Percentiles rank a stretch among this genome's conserved stretches.
These are phyloP conservation scores for Spinus olivaceus DNA, from an alignment of 2,797 vertebrate species.

Conservation along the genomic window DNA sequence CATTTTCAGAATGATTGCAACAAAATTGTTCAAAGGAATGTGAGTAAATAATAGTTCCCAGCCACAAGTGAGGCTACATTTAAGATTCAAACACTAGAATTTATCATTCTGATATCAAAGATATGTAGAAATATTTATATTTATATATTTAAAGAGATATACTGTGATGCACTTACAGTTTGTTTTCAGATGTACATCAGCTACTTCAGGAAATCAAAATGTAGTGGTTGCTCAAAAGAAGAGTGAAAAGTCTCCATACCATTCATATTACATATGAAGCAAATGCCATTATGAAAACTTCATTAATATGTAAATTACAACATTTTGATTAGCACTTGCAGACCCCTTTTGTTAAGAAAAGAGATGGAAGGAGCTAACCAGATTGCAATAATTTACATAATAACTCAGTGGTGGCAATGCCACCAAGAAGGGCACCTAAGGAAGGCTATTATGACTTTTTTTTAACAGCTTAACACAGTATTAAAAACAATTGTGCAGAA, in stretches of 20 bases:
- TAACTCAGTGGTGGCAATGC: conserved; percentile 74
- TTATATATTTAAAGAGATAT: background rate
- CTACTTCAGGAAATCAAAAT: conserved; percentile 42
- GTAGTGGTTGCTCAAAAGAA: conserved; percentile 37
- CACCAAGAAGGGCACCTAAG: conserved; percentile 65
- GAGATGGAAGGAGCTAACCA: conserved; percentile 77
- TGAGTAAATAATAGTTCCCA: conserved; percentile 37
- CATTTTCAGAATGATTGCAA: conserved; percentile 48
- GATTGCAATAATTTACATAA: conserved; percentile 83
- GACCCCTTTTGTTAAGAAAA: conserved; percentile 78
- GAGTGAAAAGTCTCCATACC: conserved; percentile 62
- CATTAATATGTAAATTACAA: conserved; percentile 85
- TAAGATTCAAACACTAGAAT: background rate
- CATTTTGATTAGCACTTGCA: conserved; percentile 82
- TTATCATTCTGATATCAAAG: background rate
- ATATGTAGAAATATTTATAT: background rate
- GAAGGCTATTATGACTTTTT: conserved; percentile 53
- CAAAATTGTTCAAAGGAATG: background rate
- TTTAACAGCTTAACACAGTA: conserved; percentile 56
- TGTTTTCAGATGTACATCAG: conserved; percentile 31
- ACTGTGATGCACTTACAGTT: background rate
- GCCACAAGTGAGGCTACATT: background rate
- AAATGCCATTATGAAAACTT: conserved; percentile 77
- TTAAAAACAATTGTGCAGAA: conserved; percentile 50
- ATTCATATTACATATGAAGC: conserved; percentile 69